Conservation (phyloP, 2,113 vertebrate species). For the Hirundichthys speculiger region DNA sequence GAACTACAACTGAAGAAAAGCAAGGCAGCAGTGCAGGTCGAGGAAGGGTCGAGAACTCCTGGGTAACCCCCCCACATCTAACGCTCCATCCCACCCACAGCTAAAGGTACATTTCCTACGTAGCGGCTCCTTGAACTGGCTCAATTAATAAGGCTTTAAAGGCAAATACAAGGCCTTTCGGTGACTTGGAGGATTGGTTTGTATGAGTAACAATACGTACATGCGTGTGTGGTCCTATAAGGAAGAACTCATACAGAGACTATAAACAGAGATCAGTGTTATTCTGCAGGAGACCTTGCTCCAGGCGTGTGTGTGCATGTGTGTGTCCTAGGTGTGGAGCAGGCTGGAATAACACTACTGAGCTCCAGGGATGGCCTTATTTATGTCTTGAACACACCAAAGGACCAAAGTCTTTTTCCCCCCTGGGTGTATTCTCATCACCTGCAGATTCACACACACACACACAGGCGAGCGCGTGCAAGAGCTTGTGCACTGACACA, state of each 20-base stretch:
- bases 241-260: conserved; percentile 73
- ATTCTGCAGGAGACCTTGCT: conserved; percentile 73
- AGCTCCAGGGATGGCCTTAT: conserved; percentile 67
- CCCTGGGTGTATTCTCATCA: conserved; percentile 52
- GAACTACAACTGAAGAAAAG: conserved; percentile 57
- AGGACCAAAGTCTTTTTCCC: conserved; percentile 49
- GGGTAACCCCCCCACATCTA: conserved; percentile 19
- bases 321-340: conserved; percentile 60
- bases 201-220: conserved; percentile 50
- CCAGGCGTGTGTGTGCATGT: conserved; percentile 53
- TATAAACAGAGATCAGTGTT: conserved; percentile 76
- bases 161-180: conserved; percentile 48
- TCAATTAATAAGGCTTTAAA: conserved; percentile 58
- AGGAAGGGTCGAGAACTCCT: conserved; percentile 41
- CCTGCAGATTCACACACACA: conserved; percentile 1
- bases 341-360: conserved; percentile 73
- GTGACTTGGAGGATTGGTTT: conserved; percentile 32
- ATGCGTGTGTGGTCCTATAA: conserved; percentile 75
- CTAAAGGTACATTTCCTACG: conserved; percentile 36
- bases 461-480: too few species aligned
- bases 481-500: conserved; percentile 3
- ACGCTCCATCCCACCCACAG: conserved; percentile 50
- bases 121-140: conserved; percentile 34
- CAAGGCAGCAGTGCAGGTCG: conserved; percentile 26
- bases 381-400: conserved; percentile 56